These are phyloP conservation scores for Zosterops hypoxanthus DNA, from an alignment of 2,113 vertebrate species.

Conservation along the genomic window DNA sequence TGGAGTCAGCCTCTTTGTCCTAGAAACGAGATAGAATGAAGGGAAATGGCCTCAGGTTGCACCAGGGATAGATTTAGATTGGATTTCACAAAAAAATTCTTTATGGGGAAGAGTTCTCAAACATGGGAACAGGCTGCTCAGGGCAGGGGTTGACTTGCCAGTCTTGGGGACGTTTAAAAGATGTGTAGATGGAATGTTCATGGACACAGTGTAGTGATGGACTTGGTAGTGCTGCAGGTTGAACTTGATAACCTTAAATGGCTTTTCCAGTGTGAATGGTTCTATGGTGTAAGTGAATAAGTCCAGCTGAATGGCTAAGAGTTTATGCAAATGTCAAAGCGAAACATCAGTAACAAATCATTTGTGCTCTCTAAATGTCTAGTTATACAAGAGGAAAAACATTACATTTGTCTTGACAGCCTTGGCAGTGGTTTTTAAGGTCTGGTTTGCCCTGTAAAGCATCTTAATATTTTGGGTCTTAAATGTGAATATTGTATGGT, in stretches of 20 bases:
- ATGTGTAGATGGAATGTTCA: not conserved
- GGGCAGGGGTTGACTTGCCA: not conserved
- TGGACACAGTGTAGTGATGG: not conserved
- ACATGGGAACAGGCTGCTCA: not conserved
- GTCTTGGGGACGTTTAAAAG: not conserved
- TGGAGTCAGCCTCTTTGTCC: fast-evolving
- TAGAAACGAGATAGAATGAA: not conserved
- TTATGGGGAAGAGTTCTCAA: not conserved
- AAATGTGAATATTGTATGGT: not conserved
- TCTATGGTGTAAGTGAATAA: constrained; percentile 15
- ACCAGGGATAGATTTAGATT: not conserved
- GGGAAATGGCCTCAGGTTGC: not conserved
- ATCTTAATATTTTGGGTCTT: constrained; percentile 28
- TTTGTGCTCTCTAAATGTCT: constrained; percentile 71
- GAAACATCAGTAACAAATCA: constrained; percentile 66
- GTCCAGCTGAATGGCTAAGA: constrained; percentile 58
- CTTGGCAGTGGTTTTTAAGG: constrained; percentile 45
- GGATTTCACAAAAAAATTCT: not conserved
- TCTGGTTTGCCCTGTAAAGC: constrained; percentile 45
- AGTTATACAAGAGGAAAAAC: constrained; percentile 59
- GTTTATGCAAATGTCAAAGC: constrained; percentile 71
- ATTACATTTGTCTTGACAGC: constrained; percentile 46
- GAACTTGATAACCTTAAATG: not conserved
- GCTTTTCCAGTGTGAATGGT: not conserved
- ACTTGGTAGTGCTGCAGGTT: not conserved